Percentiles rank a stretch among this genome's conserved stretches.
Evolutionary conservation across 2,888 invertebrate genomes (phyloP).

Genomic region (Dasypogon diadema): DNA sequence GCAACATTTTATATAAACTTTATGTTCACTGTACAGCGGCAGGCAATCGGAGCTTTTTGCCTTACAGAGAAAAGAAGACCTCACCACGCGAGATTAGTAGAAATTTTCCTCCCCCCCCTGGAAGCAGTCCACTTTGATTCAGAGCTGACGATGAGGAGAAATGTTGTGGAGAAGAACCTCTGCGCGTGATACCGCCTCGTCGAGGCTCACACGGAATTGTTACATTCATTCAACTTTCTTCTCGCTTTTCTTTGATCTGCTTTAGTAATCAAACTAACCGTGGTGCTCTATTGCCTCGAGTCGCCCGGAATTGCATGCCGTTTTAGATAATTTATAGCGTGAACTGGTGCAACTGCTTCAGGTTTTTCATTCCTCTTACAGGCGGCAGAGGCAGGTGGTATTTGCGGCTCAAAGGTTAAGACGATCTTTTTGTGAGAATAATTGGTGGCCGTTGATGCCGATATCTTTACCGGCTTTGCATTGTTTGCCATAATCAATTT

Average conservation of each 20-base stretch:
- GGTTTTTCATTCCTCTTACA: too few relatives aligned
- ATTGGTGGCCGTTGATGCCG: neutral
- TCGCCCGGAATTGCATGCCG: neutral
- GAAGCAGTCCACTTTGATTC: neutral
- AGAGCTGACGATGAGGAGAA: slow-evolving; percentile 25
- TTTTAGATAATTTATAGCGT: slow-evolving; percentile 1
- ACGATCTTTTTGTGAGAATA: neutral
- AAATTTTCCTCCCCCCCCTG: slow-evolving; percentile 7
- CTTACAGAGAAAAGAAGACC: neutral
- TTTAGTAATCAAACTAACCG: neutral
- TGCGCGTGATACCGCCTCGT: slow-evolving; percentile 5
- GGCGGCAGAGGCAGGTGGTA: too few relatives aligned
- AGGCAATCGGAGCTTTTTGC: slow-evolving; percentile 13
- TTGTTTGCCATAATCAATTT: too few relatives aligned
- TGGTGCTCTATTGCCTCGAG: neutral
- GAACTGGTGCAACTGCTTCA: neutral
- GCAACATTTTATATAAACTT: slow-evolving; percentile 21
- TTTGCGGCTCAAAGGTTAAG: neutral
- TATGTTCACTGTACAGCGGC: neutral
- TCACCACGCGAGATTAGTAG: neutral
- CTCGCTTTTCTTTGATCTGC: slow-evolving; percentile 27
- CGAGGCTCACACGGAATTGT: slow-evolving; percentile 23
- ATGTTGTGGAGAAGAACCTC: slow-evolving; percentile 31
- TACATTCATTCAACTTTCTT: slow-evolving; percentile 46
- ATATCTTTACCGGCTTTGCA: neutral